Evolutionary conservation across 2,888 invertebrate genomes (phyloP).

Genomic region (Podabrus alpinus): DNA sequence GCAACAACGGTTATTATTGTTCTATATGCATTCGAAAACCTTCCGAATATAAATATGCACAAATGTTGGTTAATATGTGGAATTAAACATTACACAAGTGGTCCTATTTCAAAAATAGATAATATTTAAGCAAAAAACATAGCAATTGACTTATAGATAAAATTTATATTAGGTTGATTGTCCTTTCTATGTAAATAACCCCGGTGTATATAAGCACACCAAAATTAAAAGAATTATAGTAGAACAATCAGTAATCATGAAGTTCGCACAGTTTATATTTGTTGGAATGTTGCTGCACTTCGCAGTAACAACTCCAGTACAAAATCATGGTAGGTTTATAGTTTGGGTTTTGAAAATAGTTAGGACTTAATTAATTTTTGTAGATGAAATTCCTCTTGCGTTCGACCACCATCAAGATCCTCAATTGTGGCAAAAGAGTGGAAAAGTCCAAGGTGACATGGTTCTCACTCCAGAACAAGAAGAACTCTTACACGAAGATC

Average conservation of each 20-base stretch:
- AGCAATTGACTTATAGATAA: too few relatives aligned
- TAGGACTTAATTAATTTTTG: neutral
- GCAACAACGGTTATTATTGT: too few relatives aligned
- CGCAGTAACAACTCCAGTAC: neutral
- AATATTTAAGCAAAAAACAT: too few relatives aligned
- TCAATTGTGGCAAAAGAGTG: slow-evolving; percentile 7
- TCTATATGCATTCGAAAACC: too few relatives aligned
- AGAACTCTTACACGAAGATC: neutral
- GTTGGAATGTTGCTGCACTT: neutral
- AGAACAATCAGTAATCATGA: neutral
- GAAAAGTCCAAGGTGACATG: slow-evolving; percentile 11
- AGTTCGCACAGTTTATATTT: neutral
- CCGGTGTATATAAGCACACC: neutral
- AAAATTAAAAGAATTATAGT: neutral
- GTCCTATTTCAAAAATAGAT: too few relatives aligned
- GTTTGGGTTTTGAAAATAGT: neutral
- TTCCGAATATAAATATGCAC: too few relatives aligned
- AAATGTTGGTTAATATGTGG: too few relatives aligned
- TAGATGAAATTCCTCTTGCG: neutral
- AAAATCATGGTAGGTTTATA: neutral
- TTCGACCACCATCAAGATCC: neutral
- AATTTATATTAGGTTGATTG: too few relatives aligned
- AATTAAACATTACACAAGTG: too few relatives aligned
- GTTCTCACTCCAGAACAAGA: slow-evolving; percentile 1
- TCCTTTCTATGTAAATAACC: too few relatives aligned